phyloP scores from a whole-genome alignment of 2,888 invertebrate genomes.

The Dilophus febrilis region DNA sequence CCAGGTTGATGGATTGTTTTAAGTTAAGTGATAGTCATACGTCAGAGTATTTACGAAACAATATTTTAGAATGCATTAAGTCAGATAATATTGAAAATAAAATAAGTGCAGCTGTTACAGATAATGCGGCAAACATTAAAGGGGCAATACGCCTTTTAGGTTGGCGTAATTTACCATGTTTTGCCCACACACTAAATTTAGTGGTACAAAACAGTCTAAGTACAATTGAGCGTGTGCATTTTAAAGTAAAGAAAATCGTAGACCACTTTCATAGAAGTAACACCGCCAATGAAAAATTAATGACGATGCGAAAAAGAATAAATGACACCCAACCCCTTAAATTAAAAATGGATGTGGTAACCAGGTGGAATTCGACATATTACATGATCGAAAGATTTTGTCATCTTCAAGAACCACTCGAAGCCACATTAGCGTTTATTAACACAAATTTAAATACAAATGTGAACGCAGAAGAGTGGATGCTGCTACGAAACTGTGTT shows the following conservation, averaged over 20 bases:
- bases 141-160: constrained; percentile 12
- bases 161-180: constrained; percentile 10
- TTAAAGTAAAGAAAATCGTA: not conserved
- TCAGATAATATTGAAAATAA: constrained; percentile 2
- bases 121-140: constrained; percentile 14
- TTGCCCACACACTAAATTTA: not conserved
- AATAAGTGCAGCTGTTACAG: constrained; percentile 9
- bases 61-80: too few species aligned
- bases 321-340: constrained; percentile 8
- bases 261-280: not conserved
- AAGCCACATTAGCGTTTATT: too few species aligned
- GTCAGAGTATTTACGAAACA: too few species aligned
- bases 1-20: constrained; percentile 10
- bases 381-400: constrained; percentile 14
- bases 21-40: not conserved
- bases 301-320: constrained; percentile 2
- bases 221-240: not conserved
- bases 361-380: constrained; percentile 15
- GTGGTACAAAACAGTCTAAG: not conserved
- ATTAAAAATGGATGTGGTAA: constrained; percentile 16
- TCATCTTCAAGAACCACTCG: constrained; percentile 12
- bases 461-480: too few species aligned
- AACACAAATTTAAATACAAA: too few species aligned
- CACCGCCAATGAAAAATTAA: not conserved
- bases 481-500: too few species aligned